Evolutionary conservation across 2,113 vertebrate genomes (phyloP), one percentile per base, ranked within the genome.

Genomic region (Alligator mississippiensis): DNA sequence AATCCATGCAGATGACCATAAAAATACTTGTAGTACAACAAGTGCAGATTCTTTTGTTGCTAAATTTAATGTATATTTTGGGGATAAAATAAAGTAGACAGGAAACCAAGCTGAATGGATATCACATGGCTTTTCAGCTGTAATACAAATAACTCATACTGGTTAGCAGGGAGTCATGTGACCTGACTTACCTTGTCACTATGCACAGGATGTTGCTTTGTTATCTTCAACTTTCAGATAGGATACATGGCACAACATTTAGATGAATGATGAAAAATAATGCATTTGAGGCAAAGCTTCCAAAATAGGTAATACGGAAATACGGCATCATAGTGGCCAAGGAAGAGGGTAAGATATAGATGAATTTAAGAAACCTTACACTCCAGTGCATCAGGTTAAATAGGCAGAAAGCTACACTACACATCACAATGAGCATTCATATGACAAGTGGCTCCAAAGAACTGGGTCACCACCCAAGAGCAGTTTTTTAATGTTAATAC

Each of bases 341-440:
- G 90, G 81, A n/a, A 89, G 76, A 4, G 27, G 85, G 84, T 77
- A 80, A 17, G 70, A 68, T 82, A 82, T 34, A 22, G 21, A 74
- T 74, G 25, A 47, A 74, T 47, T 22, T 74, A 11, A 38, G 70
- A 74, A 74, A 25, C 22, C 70, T 47, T 74, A 13, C 38, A 38
- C 34, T 74, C 47, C 22, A 47, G 22, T 74, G 21, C 21, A 47
- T 38, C 11, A 19, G 90, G 83, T 83, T 47, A 96, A 79, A 94
- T 77, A 82, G 80, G 75, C 10, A 84, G 60, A 91, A 77, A 88
- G 92, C 90, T 24, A 66, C 3, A 86, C 34, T 10, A 57, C 92
- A 89, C 60, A 90, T 94, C 70, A 95, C 64, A 92, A 82, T 70
- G 77, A 47, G 75, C 80, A 89, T 96, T 95, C 85, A 76, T 27